phyloP scores from a whole-genome alignment of 92 coral and sea anemone species.

The Phenganax marumi region DNA sequence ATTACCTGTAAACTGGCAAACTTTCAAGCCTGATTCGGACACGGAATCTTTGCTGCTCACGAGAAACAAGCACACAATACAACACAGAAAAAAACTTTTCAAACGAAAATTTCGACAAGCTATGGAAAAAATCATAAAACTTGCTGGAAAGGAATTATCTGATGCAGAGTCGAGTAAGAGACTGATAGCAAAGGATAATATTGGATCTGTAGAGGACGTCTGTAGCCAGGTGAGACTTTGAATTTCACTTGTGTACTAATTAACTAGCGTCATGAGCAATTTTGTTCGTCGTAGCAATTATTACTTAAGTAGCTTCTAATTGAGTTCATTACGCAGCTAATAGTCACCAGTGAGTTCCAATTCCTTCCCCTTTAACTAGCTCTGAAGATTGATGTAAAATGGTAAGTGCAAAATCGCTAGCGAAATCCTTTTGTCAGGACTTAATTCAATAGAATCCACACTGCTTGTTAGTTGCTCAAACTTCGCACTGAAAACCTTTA shows the following conservation, averaged over 20 bases:
- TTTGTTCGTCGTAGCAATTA: not conserved
- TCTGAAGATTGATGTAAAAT: constrained; percentile 30
- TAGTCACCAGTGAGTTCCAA: not conserved
- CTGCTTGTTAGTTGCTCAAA: not conserved
- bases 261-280: not conserved
- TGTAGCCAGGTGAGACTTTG: constrained; percentile 17
- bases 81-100: not conserved
- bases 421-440: too few relatives aligned
- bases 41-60: not conserved
- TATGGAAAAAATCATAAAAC: constrained; percentile 13
- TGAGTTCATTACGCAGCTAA: constrained; percentile 10
- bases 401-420: too few relatives aligned
- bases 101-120: constrained; percentile 14
- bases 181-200: not conserved
- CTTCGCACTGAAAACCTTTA: not conserved
- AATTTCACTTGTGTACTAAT: not conserved
- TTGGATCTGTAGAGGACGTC: constrained; percentile 18
- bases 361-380: constrained; percentile 8
- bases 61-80: not conserved
- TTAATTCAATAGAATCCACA: not conserved
- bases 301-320: not conserved
- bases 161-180: not conserved
- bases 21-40: not conserved
- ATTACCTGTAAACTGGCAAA: too few relatives aligned
- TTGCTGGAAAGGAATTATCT: not conserved